Evolutionary conservation across 2,888 invertebrate species (phyloP).

Genomic region (Eilema depressum): DNA sequence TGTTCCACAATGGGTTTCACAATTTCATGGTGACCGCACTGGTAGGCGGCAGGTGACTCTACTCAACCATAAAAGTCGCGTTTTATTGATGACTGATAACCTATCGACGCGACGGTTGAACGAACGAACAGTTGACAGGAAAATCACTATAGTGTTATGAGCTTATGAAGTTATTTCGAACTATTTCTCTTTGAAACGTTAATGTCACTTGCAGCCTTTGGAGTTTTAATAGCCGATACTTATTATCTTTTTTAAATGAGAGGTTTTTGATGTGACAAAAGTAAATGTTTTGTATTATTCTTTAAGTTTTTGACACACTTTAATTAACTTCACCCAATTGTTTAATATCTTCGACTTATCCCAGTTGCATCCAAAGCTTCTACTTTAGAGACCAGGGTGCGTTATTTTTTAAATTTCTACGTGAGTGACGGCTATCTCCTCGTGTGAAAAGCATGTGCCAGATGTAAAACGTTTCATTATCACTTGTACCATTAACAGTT

Average conservation of each 20-base stretch:
- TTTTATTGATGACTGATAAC: conserved; percentile 40
- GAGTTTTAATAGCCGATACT: neutral
- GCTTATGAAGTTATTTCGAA: neutral
- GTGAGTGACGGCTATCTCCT: no score
- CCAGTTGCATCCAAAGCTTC: no score
- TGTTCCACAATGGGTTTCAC: conserved; percentile 11
- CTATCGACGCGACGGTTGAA: neutral
- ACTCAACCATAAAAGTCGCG: conserved; percentile 50
- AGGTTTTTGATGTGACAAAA: conserved; percentile 9
- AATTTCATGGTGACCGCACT: conserved; percentile 56
- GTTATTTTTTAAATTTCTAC: no score
- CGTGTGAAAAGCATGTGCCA: no score
- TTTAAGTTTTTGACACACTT: neutral
- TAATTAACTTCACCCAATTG: neutral
- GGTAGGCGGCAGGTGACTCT: conserved; percentile 51
- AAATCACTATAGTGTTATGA: neutral
- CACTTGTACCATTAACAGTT: no score
- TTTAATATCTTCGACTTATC: neutral
- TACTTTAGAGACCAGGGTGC: no score
- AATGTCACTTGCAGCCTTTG: neutral
- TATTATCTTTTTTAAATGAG: conserved; percentile 28
- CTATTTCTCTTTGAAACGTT: neutral
- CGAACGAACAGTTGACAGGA: neutral
- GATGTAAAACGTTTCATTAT: no score
- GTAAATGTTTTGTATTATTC: neutral